A percentile compares a stretch with the other conserved stretches of the same genome.
Conservation (phyloP, 2,113 vertebrate species). For the Balaenoptera acutorostrata region DNA sequence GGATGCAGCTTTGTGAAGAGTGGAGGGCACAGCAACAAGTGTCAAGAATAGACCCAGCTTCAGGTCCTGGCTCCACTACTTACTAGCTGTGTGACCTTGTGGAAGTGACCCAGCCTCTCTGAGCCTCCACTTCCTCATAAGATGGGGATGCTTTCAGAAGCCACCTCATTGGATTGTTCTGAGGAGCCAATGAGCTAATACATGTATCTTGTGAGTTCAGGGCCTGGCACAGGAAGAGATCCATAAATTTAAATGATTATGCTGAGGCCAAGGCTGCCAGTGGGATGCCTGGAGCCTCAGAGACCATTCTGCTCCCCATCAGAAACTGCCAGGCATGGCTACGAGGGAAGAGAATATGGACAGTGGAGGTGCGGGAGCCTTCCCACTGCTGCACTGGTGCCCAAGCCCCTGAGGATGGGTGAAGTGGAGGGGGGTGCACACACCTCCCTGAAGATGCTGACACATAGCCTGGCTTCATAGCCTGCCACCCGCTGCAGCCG, state of each 20-base stretch:
- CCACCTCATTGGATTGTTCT: not conserved
- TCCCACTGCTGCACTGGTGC: not conserved
- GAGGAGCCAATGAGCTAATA: not conserved
- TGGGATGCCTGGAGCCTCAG: not conserved
- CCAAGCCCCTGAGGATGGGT: not conserved
- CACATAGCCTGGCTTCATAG: not conserved
- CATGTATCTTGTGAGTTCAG: not conserved
- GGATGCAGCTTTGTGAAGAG: not conserved
- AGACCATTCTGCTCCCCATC: not conserved
- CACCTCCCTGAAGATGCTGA: not conserved
- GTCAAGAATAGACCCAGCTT: not conserved
- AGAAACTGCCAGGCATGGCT: not conserved
- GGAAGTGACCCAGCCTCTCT: not conserved
- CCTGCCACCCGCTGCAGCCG: not conserved
- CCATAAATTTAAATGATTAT: not conserved
- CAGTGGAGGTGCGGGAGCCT: fast-evolving
- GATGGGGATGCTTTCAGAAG: not conserved
- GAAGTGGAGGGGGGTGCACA: not conserved
- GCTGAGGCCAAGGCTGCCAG: not conserved
- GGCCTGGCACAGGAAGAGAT: not conserved
- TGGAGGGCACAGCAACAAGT: not conserved
- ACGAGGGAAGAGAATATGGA: not conserved
- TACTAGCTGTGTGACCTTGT: not conserved
- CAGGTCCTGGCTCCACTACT: not conserved
- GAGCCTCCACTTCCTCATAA: not conserved